Percentiles rank a stretch among this genome's conserved stretches.
Conservation (phyloP, 1,140 invertebrate species). For the Drosophila nasuta region DNA sequence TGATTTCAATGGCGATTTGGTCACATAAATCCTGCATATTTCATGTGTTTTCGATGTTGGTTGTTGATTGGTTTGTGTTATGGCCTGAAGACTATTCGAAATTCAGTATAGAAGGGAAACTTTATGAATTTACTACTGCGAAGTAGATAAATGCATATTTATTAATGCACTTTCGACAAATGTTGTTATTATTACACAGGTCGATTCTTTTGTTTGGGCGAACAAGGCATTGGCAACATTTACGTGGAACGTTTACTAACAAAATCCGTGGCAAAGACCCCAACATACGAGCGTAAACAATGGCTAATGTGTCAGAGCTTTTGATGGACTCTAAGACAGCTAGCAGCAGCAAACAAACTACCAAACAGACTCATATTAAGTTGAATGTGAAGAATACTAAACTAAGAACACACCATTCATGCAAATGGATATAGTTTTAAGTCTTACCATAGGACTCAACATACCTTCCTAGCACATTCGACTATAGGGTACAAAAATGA, state of each 20-base stretch:
- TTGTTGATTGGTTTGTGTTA: slow-evolving; percentile 25
- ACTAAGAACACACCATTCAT: background rate
- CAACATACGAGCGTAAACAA: slow-evolving; percentile 52
- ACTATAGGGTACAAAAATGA: slow-evolving; percentile 9
- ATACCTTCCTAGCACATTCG: background rate
- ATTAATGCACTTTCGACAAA: slow-evolving; percentile 49
- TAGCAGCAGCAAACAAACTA: slow-evolving; percentile 37
- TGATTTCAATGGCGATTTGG: slow-evolving; percentile 3
- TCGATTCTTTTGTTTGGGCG: slow-evolving; percentile 52
- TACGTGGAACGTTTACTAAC: slow-evolving; percentile 35
- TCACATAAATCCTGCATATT: slow-evolving; percentile 61
- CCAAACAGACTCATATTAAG: slow-evolving; percentile 41
- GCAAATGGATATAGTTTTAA: background rate
- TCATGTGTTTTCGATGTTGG: slow-evolving; percentile 49
- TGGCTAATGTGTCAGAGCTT: slow-evolving; percentile 57
- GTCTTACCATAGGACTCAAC: background rate
- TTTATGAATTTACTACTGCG: background rate
- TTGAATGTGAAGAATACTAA: background rate
- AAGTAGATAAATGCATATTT: slow-evolving; percentile 37
- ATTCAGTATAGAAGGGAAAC: background rate
- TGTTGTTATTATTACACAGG: slow-evolving; percentile 54
- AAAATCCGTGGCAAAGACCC: slow-evolving; percentile 6
- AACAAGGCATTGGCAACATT: slow-evolving; percentile 59
- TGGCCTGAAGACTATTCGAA: slow-evolving; percentile 23
- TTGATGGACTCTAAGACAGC: slow-evolving; percentile 51